These are phyloP conservation scores for Heteractis magnifica DNA, from an alignment of 92 coral and sea anemone genomes.

Conservation along the genomic window DNA sequence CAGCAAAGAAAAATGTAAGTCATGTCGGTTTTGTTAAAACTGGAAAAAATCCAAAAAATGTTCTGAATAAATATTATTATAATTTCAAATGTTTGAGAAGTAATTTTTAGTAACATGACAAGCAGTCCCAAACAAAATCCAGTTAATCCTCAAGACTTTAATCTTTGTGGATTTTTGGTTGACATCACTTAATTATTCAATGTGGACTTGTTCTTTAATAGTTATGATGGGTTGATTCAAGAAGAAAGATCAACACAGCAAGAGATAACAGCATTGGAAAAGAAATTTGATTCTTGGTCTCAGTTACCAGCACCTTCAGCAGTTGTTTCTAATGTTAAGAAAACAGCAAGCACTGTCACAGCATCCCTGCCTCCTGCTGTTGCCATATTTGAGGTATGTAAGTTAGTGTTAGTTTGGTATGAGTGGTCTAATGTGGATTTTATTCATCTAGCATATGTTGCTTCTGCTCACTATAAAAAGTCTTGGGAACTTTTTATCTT, in stretches of 20 bases:
- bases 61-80: too few relatives aligned
- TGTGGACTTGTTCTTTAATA: constrained; percentile 12
- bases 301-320: constrained; percentile 79
- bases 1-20: constrained; percentile 89
- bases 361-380: constrained; percentile 94
- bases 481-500: too few relatives aligned
- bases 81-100: too few relatives aligned
- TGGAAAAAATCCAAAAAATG: background rate
- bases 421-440: background rate
- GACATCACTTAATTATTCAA: background rate
- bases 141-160: too few relatives aligned
- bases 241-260: constrained; percentile 73
- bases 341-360: constrained; percentile 64
- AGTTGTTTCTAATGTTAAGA: constrained; percentile 69
- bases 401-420: background rate
- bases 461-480: too few relatives aligned
- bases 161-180: background rate
- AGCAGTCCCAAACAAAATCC: too few relatives aligned
- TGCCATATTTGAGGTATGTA: constrained; percentile 91
- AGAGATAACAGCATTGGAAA: constrained; percentile 86
- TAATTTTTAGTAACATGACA: too few relatives aligned
- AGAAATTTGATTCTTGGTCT: constrained; percentile 94
- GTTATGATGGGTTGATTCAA: constrained; percentile 84
- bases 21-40: background rate
- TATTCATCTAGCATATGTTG: too few relatives aligned